Percentiles rank a stretch among this genome's conserved stretches.
These are phyloP conservation scores for Tragelaphus imberbis DNA, from an alignment of 2,113 vertebrate genomes.

Conservation along the genomic window DNA sequence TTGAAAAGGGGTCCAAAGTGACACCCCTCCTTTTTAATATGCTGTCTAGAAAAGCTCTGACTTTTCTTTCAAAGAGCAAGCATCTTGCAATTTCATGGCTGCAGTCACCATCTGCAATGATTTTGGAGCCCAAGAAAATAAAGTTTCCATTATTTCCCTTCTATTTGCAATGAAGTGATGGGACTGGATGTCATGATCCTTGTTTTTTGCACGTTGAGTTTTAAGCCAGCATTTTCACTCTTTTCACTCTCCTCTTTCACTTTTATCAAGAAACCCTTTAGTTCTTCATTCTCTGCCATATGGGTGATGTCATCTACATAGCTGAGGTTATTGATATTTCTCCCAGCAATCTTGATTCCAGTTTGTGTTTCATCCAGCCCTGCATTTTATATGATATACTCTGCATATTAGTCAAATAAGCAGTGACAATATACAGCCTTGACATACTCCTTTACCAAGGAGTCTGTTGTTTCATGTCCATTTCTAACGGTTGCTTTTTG, in stretches of 20 bases:
- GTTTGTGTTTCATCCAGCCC: background rate
- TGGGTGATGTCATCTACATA: background rate
- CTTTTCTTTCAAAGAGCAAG: background rate
- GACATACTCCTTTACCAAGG: background rate
- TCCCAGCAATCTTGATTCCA: fast-evolving
- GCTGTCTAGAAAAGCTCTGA: background rate
- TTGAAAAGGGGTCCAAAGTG: background rate
- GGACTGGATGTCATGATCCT: background rate
- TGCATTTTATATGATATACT: background rate
- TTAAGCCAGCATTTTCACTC: background rate
- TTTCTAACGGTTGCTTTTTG: background rate
- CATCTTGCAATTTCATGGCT: background rate
- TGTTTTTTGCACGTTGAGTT: background rate
- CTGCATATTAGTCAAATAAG: background rate
- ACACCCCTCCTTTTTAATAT: background rate
- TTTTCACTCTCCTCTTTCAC: background rate
- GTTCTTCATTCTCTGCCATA: background rate
- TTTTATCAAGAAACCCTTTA: background rate
- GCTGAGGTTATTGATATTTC: background rate
- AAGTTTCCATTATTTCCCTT: background rate
- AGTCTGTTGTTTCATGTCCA: background rate
- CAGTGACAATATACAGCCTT: background rate
- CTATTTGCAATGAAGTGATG: background rate
- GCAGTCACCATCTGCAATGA: background rate
- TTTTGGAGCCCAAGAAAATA: background rate